phyloP scores from a whole-genome alignment of 2,888 invertebrate species.

The Morpho helenor region DNA sequence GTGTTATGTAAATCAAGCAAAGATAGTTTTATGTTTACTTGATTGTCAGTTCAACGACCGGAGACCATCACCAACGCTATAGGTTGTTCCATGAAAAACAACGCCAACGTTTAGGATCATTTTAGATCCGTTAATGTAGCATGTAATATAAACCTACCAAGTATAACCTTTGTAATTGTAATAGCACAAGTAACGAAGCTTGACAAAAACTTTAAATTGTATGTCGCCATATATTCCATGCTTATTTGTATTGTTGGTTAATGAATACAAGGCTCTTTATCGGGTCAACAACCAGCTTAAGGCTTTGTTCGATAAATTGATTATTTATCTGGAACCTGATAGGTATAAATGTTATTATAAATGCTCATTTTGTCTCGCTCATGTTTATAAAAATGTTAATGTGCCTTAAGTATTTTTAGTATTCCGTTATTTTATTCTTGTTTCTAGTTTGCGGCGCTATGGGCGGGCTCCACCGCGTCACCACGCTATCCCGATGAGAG shows the following conservation, averaged over 20 bases:
- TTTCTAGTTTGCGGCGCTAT: constrained; percentile 51
- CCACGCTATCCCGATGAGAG: constrained; percentile 47
- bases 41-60: constrained; percentile 67
- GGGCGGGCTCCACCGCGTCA: constrained; percentile 45
- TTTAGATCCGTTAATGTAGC: not conserved
- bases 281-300: constrained; percentile 55
- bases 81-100: constrained; percentile 33
- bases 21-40: constrained; percentile 58
- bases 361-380: constrained; percentile 33
- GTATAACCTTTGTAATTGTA: constrained; percentile 11
- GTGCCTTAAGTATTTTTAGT: not conserved
- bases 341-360: constrained; percentile 36
- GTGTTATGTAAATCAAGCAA: constrained; percentile 74
- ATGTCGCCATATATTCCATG: constrained; percentile 54
- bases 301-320: constrained; percentile 50
- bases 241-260: constrained; percentile 52
- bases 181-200: constrained; percentile 15
- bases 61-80: constrained; percentile 49
- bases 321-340: constrained; percentile 50
- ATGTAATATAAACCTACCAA: constrained; percentile 2
- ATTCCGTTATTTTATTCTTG: constrained; percentile 9
- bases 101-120: constrained; percentile 28
- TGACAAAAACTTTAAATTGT: constrained; percentile 23
- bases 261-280: constrained; percentile 47
- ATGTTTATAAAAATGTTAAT: constrained; percentile 12